Base-by-base conservation (phyloP, 2,797 vertebrate genomes). In the Gymnocypris eckloni region DNA sequence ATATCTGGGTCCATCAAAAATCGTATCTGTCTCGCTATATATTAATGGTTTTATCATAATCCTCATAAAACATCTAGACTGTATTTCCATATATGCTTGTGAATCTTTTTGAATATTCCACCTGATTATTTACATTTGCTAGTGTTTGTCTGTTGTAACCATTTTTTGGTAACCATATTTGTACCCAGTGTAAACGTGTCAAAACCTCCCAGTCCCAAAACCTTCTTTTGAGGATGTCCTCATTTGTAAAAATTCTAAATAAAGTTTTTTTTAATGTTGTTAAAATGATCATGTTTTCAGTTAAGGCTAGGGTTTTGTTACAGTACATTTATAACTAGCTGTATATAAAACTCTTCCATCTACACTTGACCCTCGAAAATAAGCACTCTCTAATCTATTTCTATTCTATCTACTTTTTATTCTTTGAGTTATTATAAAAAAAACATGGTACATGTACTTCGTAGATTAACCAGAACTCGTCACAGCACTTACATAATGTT, bases 1-100 rank as follows among this genome's bases (percentile, higher is more conserved):
- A 92, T 69, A 61, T 85, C 83, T 77, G 5, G 37, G 56, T 81
- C 71, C 41, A 16, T 48, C 37, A 69, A 85, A 82, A 67, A 48
- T 37, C 43, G 54, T 50, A 78, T 85, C 20, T 87, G 39, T 91
- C 61, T 80, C 78, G 28, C 59, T 81, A 39, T 78, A 39, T 81
- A 28, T 78, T 66, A 67, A 84, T 86, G 82, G 56, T 77, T 86
- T 79, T 76, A 70, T 70, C 48, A 81, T 82, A 82, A 52, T 22
- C 59, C 18, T 43, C 25, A 48, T 78, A 28, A 83, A 71, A 70
- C 45, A 76, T 70, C 28, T 81, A 50, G 64, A 52, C 12, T n/a
- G 39, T 43, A 43, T 82, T 85, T 67, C 54, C 54, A 48, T 13
- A 18, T 11, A 41, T 69, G 13, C 22, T 70, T 69, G 37, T 11